Percentiles rank a stretch among this genome's conserved stretches.
These are phyloP conservation scores for Salmo trutta DNA, from an alignment of 2,797 vertebrate genomes.

Conservation along the genomic window DNA sequence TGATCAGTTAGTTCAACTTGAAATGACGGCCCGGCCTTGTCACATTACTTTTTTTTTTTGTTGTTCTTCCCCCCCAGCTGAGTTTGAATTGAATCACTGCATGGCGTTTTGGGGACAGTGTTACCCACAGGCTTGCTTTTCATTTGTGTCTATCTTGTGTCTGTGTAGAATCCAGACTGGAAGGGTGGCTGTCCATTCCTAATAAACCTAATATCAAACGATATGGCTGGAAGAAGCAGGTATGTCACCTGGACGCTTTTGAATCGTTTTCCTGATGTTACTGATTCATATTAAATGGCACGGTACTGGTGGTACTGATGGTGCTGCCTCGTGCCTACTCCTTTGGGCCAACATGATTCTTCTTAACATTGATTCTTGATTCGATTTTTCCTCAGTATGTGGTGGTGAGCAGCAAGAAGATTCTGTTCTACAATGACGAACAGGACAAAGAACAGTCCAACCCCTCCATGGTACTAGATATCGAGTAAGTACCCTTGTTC, in stretches of 20 bases:
- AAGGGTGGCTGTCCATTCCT: constrained; percentile 97
- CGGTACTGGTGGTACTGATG: neutral
- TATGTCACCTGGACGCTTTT: constrained; percentile 50
- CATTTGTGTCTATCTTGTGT: constrained; percentile 5
- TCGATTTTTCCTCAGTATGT: constrained; percentile 83
- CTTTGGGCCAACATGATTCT: constrained; percentile 6
- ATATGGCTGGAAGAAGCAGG: constrained; percentile 99
- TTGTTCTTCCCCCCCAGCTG: constrained; percentile 38
- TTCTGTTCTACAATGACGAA: constrained; percentile 98
- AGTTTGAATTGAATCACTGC: constrained; percentile 65
- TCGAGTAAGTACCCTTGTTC: constrained; percentile 86
- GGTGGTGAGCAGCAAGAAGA: constrained; percentile 99
- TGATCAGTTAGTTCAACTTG: constrained; percentile 26
- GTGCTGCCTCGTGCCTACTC: neutral
- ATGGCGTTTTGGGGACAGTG: constrained; percentile 49
- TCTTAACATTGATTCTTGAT: constrained; percentile 6
- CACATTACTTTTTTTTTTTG: constrained; percentile 36
- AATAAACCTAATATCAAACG: constrained; percentile 97
- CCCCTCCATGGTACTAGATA: constrained; percentile 98
- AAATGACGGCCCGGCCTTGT: constrained; percentile 29
- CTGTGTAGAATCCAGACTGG: constrained; percentile 91
- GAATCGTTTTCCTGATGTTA: neutral
- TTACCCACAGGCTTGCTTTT: neutral
- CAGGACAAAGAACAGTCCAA: constrained; percentile 97
- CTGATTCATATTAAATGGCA: neutral